These are phyloP conservation scores for Drosophila paulistorum DNA, from an alignment of 1,140 invertebrate genomes.

Conservation along the genomic window DNA sequence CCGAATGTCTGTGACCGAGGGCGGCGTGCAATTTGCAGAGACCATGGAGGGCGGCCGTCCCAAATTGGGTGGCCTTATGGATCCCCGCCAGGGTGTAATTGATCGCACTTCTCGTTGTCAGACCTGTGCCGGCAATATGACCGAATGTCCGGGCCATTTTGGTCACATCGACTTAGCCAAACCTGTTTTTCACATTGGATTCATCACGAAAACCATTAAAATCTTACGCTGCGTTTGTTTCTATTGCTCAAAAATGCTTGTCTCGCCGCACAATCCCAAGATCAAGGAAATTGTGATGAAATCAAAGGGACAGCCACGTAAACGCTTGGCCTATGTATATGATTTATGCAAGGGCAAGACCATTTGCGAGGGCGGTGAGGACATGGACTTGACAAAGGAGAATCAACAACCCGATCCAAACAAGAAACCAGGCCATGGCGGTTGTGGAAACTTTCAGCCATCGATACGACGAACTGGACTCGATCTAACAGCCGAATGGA, in stretches of 20 bases:
- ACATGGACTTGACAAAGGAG: slow-evolving; percentile 95
- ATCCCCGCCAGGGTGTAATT: slow-evolving; percentile 98
- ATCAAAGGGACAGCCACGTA: slow-evolving; percentile 97
- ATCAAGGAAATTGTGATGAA: slow-evolving; percentile 99
- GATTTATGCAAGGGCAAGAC: slow-evolving; percentile 99
- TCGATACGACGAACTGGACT: slow-evolving; percentile 94
- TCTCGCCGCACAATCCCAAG: slow-evolving; percentile 97
- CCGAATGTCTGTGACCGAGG: slow-evolving; percentile 98
- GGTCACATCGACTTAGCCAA: slow-evolving; percentile 99
- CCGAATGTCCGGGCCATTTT: slow-evolving; percentile 99
- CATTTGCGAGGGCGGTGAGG: slow-evolving; percentile 99
- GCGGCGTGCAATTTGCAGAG: slow-evolving; percentile 97
- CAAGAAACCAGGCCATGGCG: slow-evolving; percentile 93
- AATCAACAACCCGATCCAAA: slow-evolving; percentile 84
- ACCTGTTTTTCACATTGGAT: slow-evolving; percentile 99
- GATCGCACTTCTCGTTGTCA: slow-evolving; percentile 97
- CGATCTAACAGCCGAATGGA: slow-evolving; percentile 98
- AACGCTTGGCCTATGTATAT: slow-evolving; percentile 97
- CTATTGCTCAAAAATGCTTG: slow-evolving; percentile 97
- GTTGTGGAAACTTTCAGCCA: slow-evolving; percentile 99
- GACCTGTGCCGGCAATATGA: slow-evolving; percentile 99
- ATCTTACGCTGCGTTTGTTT: slow-evolving; percentile 98
- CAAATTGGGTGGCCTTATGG: slow-evolving; percentile 99
- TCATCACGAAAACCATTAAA: slow-evolving; percentile 98
- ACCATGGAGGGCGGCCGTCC: slow-evolving; percentile 99